These are phyloP conservation scores for Ceratitis capitata DNA, from an alignment of 1,140 invertebrate genomes.

Conservation along the genomic window DNA sequence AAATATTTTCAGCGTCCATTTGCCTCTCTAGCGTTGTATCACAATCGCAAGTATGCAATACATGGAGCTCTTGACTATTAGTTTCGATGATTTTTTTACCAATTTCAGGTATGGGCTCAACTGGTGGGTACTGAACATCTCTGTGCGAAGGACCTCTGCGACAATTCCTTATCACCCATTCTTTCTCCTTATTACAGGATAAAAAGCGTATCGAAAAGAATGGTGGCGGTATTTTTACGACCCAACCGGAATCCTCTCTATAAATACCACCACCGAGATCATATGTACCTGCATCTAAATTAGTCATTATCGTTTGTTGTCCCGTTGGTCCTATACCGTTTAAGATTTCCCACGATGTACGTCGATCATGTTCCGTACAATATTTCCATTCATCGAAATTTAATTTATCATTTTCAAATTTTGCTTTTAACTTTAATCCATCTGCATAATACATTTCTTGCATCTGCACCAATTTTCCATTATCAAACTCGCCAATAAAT, in stretches of 20 bases:
- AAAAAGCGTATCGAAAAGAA: neutral
- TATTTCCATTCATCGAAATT: slow-evolving; percentile 9
- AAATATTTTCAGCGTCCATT: neutral
- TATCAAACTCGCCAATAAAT: neutral
- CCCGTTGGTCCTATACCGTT: neutral
- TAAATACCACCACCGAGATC: neutral
- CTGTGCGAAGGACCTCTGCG: neutral
- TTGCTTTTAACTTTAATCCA: neutral
- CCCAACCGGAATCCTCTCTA: neutral
- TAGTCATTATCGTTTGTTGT: neutral
- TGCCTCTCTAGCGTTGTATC: neutral
- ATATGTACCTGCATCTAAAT: neutral
- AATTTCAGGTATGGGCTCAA: neutral
- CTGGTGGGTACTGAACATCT: neutral
- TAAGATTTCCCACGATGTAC: neutral
- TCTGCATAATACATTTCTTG: neutral
- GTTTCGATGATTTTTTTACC: neutral
- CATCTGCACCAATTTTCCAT: neutral
- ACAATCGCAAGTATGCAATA: neutral
- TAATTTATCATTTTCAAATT: neutral
- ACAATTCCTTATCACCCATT: neutral
- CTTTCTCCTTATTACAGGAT: neutral
- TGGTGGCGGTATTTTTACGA: neutral
- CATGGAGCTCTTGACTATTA: neutral
- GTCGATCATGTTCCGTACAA: neutral